These are phyloP conservation scores for Phrynocephalus guinanensis DNA, from an alignment of 2,797 vertebrate genomes.

Conservation along the genomic window DNA sequence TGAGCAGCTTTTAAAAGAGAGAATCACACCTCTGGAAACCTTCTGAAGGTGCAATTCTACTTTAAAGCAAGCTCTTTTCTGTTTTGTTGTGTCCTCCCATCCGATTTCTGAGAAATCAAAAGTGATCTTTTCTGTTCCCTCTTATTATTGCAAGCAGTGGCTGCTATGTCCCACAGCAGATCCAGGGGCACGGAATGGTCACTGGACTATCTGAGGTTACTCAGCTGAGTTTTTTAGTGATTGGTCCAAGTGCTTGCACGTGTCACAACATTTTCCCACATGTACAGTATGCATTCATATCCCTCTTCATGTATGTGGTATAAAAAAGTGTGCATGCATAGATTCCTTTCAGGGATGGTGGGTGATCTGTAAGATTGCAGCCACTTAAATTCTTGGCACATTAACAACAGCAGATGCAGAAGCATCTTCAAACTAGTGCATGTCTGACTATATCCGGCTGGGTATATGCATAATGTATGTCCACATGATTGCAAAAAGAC, in stretches of 20 bases:
- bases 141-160: too few relatives aligned
- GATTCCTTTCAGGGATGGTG: background rate
- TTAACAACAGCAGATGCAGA: constrained; percentile 22
- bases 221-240: background rate
- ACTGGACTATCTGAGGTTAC: too few relatives aligned
- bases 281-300: background rate
- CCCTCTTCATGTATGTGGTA: background rate
- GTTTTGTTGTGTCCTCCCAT: too few relatives aligned
- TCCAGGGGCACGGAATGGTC: too few relatives aligned
- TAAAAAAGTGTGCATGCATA: background rate
- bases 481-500: background rate
- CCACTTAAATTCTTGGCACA: background rate
- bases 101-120: too few relatives aligned
- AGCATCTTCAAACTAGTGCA: background rate
- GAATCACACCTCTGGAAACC: too few relatives aligned
- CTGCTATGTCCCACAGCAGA: too few relatives aligned
- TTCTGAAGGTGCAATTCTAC: too few relatives aligned
- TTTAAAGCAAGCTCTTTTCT: too few relatives aligned
- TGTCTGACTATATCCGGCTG: constrained; percentile 2
- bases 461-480: constrained; percentile 24
- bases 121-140: too few relatives aligned
- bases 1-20: too few relatives aligned
- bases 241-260: background rate
- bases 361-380: constrained; percentile 5
- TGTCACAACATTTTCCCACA: background rate